phyloP scores from a whole-genome alignment of 2,797 vertebrate genomes.

The Bovichtus diacanthus region DNA sequence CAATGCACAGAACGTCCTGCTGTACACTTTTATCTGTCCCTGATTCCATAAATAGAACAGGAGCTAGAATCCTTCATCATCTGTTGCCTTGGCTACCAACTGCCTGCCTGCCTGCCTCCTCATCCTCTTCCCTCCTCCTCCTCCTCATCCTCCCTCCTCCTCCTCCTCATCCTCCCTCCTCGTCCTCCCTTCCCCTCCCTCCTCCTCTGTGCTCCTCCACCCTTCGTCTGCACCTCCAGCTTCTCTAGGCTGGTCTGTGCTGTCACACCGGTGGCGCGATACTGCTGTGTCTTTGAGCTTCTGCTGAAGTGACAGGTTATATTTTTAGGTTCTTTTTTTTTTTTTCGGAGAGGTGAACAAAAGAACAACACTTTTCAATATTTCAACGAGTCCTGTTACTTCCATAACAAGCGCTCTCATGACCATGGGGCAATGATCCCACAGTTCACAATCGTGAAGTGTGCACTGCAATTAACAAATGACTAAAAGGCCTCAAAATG shows the following conservation, averaged over 20 bases:
- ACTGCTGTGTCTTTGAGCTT: conserved; percentile 45
- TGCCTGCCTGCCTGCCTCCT: conserved; percentile 38
- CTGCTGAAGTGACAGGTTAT: conserved; percentile 47
- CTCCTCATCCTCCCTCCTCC: conserved; percentile 23
- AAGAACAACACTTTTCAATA: conserved; percentile 1
- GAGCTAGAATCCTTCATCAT: conserved; percentile 73
- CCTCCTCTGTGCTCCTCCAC: conserved; percentile 26
- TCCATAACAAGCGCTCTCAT: conserved; percentile 40
- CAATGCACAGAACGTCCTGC: conserved; percentile 44
- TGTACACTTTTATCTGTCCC: conserved; percentile 70
- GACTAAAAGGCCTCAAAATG: conserved; percentile 26
- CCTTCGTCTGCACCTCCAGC: conserved; percentile 39
- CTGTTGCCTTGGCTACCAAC: conserved; percentile 83
- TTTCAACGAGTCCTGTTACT: conserved; percentile 12
- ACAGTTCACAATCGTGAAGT: conserved; percentile 18
- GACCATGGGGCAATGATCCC: conserved; percentile 22
- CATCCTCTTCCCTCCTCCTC: conserved; percentile 25
- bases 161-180: conserved; percentile 28
- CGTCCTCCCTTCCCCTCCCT: conserved; percentile 14
- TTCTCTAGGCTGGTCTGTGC: conserved; percentile 52
- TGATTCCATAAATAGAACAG: conserved; percentile 83
- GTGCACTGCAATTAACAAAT: conserved; percentile 64
- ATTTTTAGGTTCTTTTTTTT: conserved; percentile 50
- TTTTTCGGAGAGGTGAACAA: conserved; percentile 3
- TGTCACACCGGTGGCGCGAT: conserved; percentile 56